phyloP scores from a whole-genome alignment of 1,140 invertebrate genomes.

The Limonius californicus region DNA sequence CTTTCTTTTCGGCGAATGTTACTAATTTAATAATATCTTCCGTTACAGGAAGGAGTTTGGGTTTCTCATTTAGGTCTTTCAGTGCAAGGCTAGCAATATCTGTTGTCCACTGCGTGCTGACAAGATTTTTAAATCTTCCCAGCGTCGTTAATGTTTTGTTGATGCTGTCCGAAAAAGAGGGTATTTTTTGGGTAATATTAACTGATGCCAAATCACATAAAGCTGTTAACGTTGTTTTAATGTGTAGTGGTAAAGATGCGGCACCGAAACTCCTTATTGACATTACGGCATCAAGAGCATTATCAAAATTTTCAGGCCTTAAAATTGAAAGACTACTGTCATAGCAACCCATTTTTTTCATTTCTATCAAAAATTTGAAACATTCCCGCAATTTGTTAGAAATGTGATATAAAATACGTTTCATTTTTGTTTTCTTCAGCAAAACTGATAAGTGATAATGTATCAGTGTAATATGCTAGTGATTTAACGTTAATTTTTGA shows the following conservation, averaged over 20 bases:
- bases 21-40: conserved; percentile 27
- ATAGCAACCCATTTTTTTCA: conserved; percentile 6
- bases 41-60: conserved; percentile 24
- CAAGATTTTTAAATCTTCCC: conserved; percentile 26
- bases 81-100: conserved; percentile 29
- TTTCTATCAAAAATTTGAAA: conserved; percentile 18
- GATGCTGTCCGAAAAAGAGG: conserved; percentile 5
- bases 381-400: conserved; percentile 21
- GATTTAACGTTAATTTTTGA: too few relatives aligned
- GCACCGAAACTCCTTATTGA: conserved; percentile 24
- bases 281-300: conserved; percentile 8
- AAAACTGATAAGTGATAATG: too few relatives aligned
- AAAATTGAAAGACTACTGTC: conserved; percentile 15
- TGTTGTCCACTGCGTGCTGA: conserved; percentile 27
- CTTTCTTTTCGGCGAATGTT: conserved; percentile 21
- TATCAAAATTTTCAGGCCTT: conserved; percentile 19
- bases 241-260: conserved; percentile 18
- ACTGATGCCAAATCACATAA: conserved; percentile 8
- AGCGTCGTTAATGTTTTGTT: conserved; percentile 21
- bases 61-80: conserved; percentile 31
- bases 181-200: not conserved
- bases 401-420: not conserved
- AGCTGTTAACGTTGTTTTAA: not conserved
- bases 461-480: too few relatives aligned
- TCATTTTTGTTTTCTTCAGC: not conserved